Percentiles rank a stretch among this genome's conserved stretches.
Evolutionary conservation across 2,888 invertebrate species (phyloP).

Genomic region (Pimpla rufipes): DNA sequence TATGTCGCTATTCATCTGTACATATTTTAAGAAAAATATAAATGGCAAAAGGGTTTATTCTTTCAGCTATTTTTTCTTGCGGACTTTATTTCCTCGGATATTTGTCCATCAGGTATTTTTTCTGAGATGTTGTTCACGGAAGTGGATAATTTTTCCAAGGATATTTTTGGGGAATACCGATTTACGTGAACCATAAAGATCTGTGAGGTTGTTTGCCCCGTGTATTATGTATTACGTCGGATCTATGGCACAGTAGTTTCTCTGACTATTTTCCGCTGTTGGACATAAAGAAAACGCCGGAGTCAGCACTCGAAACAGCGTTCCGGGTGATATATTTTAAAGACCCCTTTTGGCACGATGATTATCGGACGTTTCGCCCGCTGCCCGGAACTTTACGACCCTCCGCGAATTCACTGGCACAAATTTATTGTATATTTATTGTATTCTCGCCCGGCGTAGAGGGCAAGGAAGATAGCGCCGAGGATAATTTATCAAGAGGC

Average conservation of each 20-base stretch:
- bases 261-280: neutral
- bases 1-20: too few relatives aligned
- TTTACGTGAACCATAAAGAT: too few relatives aligned
- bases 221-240: neutral
- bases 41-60: too few relatives aligned
- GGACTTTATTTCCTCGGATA: too few relatives aligned
- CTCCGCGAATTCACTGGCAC: constrained; percentile 13
- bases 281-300: constrained; percentile 4
- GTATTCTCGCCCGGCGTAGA: neutral
- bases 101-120: too few relatives aligned
- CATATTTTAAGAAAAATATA: too few relatives aligned
- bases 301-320: constrained; percentile 28
- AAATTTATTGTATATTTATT: constrained; percentile 23
- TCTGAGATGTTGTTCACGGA: too few relatives aligned
- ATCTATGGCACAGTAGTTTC: neutral
- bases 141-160: too few relatives aligned
- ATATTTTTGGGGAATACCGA: too few relatives aligned
- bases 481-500: neutral
- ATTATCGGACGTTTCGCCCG: constrained; percentile 9
- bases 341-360: constrained; percentile 26
- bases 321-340: constrained; percentile 20
- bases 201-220: neutral
- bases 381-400: neutral
- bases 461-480: constrained; percentile 1
- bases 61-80: too few relatives aligned